phyloP scores from a whole-genome alignment of 2,113 vertebrate genomes.

The Melanotaenia duboulayi region DNA sequence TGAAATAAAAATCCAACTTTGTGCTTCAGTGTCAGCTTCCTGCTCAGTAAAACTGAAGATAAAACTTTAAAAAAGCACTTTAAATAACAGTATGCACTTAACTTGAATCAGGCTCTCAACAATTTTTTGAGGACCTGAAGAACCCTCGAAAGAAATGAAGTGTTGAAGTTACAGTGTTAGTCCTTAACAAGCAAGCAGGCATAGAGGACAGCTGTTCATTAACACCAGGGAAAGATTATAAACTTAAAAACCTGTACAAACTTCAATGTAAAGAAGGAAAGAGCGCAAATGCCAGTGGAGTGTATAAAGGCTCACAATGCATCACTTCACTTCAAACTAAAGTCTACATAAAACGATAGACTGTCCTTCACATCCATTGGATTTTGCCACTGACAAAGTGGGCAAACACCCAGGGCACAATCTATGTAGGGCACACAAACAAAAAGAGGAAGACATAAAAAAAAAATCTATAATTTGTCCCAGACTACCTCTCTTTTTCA shows the following conservation, averaged over 20 bases:
- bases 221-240: constrained; percentile 34
- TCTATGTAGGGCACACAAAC: too few species aligned
- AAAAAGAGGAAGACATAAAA: too few species aligned
- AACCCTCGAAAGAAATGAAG: constrained; percentile 48
- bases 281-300: not conserved
- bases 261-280: constrained; percentile 17
- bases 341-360: not conserved
- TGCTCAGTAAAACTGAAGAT: not conserved
- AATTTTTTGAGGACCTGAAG: constrained; percentile 27
- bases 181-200: constrained; percentile 52
- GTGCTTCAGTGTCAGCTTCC: not conserved
- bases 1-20: not conserved
- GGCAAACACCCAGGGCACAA: too few species aligned
- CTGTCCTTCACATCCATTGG: too few species aligned
- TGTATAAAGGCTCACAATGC: constrained; percentile 7
- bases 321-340: constrained; percentile 5
- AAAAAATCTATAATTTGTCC: too few species aligned
- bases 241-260: constrained; percentile 34
- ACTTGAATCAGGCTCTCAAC: constrained; percentile 22
- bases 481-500: too few species aligned
- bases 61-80: constrained; percentile 1
- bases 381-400: too few species aligned
- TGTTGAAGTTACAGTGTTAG: constrained; percentile 35
- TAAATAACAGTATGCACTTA: constrained; percentile 20
- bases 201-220: constrained; percentile 53